These are phyloP conservation scores for Pipistrellus nathusii DNA, from an alignment of 2,797 vertebrate species.

Conservation along the genomic window DNA sequence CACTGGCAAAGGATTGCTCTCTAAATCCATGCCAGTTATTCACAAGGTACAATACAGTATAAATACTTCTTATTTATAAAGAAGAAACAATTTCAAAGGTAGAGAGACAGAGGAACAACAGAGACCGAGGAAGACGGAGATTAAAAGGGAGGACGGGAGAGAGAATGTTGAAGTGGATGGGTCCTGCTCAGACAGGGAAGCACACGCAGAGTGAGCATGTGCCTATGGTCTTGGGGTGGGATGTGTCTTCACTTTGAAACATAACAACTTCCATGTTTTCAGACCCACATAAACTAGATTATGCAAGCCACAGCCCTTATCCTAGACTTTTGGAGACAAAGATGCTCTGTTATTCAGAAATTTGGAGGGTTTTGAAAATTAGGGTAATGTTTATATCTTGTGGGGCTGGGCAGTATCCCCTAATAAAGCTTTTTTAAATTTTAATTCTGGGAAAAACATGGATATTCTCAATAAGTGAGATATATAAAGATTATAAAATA, in stretches of 20 bases:
- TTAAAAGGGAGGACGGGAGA: accelerated
- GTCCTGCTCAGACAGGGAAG: neutral
- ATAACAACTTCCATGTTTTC: too few species aligned
- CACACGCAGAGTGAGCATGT: accelerated
- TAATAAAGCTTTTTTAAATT: neutral
- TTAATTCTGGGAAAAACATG: neutral
- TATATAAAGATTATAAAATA: neutral
- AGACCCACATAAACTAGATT: neutral
- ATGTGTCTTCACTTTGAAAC: neutral
- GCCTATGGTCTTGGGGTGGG: neutral
- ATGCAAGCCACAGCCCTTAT: neutral
- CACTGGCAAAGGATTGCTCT: accelerated
- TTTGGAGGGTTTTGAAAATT: neutral
- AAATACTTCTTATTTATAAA: neutral
- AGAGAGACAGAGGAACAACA: neutral
- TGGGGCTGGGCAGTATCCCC: neutral
- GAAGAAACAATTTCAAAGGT: neutral
- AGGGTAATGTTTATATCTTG: neutral
- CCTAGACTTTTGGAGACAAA: neutral
- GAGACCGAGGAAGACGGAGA: neutral
- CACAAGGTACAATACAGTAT: neutral
- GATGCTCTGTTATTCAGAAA: neutral
- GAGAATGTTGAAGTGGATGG: neutral
- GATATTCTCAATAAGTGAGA: neutral
- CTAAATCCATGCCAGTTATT: neutral